A percentile compares a stretch with the other conserved stretches of the same genome.
Conservation (phyloP, 2,888 invertebrate species). For the Notodonta ziczac region DNA sequence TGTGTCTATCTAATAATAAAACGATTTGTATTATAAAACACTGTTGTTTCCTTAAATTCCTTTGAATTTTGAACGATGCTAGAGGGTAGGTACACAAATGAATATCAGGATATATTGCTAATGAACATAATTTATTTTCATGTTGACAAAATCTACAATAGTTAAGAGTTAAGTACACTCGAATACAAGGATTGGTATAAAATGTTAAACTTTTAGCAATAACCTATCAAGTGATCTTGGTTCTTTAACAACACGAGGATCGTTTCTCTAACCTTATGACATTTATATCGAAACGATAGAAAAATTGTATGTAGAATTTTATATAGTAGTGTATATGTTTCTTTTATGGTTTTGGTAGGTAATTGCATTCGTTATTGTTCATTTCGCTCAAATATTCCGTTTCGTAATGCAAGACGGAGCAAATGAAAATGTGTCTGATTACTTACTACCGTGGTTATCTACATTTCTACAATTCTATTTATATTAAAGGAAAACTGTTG, state of each 20-base stretch:
- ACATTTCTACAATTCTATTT: constrained; percentile 78
- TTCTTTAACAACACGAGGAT: constrained; percentile 75
- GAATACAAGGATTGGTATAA: constrained; percentile 84
- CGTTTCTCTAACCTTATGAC: constrained; percentile 47
- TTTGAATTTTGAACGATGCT: constrained; percentile 4
- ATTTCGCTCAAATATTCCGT: constrained; percentile 16
- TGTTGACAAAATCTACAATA: constrained; percentile 83
- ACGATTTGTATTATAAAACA: constrained; percentile 88
- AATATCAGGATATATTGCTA: constrained; percentile 62
- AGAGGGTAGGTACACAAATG: constrained; percentile 27
- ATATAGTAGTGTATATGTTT: not conserved
- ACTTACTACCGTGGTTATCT: constrained; percentile 71
- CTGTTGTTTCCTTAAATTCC: constrained; percentile 51
- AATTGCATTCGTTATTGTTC: constrained; percentile 13
- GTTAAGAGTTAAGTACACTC: constrained; percentile 83
- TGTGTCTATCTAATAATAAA: constrained; percentile 89
- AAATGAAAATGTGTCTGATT: constrained; percentile 27
- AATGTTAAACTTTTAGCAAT: constrained; percentile 80
- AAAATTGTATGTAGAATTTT: constrained; percentile 17
- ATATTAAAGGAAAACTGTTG: constrained; percentile 49
- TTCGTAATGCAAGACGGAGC: constrained; percentile 24
- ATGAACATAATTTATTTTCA: constrained; percentile 82
- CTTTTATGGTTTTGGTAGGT: constrained; percentile 12
- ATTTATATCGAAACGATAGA: constrained; percentile 37
- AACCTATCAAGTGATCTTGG: constrained; percentile 76